Percentiles rank a stretch among this genome's conserved stretches.
Evolutionary conservation across 2,888 invertebrate genomes (phyloP).

Genomic region (Dasypogon diadema): DNA sequence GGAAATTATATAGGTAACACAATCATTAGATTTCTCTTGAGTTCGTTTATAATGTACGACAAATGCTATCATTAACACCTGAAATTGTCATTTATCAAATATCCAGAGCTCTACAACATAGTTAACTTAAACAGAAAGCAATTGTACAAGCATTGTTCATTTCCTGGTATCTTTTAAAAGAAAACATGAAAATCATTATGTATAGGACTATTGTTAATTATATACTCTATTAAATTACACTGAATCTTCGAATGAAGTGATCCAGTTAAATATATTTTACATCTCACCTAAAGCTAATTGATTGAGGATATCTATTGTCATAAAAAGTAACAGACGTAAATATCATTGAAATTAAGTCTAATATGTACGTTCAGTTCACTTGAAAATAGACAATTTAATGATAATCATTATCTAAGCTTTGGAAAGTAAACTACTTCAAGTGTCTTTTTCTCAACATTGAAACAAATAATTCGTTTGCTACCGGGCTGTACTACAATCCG

Average conservation of each 20-base stretch:
- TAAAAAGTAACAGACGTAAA: background rate
- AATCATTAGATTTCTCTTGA: constrained; percentile 1
- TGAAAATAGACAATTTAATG: background rate
- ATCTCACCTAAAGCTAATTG: background rate
- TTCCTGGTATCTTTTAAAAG: too few species aligned
- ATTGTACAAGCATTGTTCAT: too few species aligned
- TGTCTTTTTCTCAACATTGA: constrained; percentile 4
- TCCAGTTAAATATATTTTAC: background rate
- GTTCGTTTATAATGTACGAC: constrained; percentile 3
- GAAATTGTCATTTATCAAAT: background rate
- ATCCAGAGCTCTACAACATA: too few species aligned
- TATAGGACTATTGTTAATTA: too few species aligned
- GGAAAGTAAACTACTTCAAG: constrained; percentile 14
- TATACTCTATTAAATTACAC: too few species aligned
- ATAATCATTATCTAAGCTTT: background rate
- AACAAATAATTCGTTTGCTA: constrained; percentile 45
- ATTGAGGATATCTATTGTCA: background rate
- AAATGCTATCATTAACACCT: background rate
- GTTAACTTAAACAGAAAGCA: too few species aligned
- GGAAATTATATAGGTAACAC: constrained; percentile 42
- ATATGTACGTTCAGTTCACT: background rate
- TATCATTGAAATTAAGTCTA: constrained; percentile 25
- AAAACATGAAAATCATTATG: too few species aligned
- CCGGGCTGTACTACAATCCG: constrained; percentile 49
- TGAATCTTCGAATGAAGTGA: too few species aligned